These are phyloP conservation scores for Ladona fulva DNA, from an alignment of 1,140 invertebrate genomes.

Conservation along the genomic window DNA sequence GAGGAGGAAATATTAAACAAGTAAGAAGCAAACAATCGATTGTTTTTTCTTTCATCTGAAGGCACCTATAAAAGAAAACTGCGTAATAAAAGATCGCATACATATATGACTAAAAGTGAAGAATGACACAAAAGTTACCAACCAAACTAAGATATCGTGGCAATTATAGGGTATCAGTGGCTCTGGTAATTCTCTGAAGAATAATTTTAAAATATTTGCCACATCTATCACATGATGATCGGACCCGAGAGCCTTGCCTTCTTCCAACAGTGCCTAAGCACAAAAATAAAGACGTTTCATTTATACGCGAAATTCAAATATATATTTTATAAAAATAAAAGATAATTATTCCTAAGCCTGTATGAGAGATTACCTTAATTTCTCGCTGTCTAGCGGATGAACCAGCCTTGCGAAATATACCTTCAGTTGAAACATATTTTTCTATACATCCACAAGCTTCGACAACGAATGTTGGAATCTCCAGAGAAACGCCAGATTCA, in stretches of 20 bases:
- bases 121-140: no score
- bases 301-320: neutral
- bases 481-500: constrained; percentile 44
- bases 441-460: constrained; percentile 59
- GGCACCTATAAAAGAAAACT: constrained; percentile 25
- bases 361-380: constrained; percentile 47
- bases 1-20: constrained; percentile 52
- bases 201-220: constrained; percentile 71
- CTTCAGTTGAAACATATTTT: constrained; percentile 58
- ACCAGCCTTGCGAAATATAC: constrained; percentile 76
- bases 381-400: constrained; percentile 69
- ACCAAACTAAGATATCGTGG: constrained; percentile 55
- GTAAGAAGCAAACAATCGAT: constrained; percentile 48
- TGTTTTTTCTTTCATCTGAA: constrained; percentile 33
- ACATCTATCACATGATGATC: constrained; percentile 68
- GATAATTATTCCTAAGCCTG: constrained; percentile 19
- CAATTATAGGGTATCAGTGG: constrained; percentile 60
- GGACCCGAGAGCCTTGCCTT: constrained; percentile 49
- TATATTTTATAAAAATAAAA: constrained; percentile 21
- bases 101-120: no score
- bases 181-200: constrained; percentile 70
- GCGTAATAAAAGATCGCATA: no score
- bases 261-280: constrained; percentile 40
- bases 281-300: neutral
- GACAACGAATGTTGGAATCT: constrained; percentile 65